Conservation (phyloP, 2,113 vertebrate species). For the Australoheros scitulus region DNA sequence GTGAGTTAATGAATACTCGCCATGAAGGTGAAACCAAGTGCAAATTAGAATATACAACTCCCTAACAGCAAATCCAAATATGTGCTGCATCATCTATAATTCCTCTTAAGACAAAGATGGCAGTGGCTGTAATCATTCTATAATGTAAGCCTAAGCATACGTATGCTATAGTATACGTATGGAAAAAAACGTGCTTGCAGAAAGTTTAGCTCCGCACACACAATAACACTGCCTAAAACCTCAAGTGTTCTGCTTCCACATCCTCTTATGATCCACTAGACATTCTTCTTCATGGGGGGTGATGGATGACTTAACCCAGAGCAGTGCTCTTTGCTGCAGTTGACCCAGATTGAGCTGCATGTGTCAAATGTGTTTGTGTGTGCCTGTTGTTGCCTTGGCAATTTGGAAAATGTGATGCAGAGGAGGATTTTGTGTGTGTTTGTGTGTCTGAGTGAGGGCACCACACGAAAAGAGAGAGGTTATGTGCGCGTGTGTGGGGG, state of each 20-base stretch:
- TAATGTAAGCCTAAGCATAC: not conserved
- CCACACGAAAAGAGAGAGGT: not conserved
- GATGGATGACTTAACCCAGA: slow-evolving; percentile 67
- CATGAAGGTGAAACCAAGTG: slow-evolving; percentile 1
- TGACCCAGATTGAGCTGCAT: slow-evolving; percentile 59
- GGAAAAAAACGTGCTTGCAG: not conserved
- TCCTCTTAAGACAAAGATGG: not conserved
- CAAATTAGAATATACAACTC: slow-evolving; percentile 18
- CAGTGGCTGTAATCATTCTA: not conserved
- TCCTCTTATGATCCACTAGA: slow-evolving; percentile 61
- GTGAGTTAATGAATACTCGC: not conserved
- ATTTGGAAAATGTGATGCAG: slow-evolving; percentile 6
- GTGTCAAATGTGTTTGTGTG: slow-evolving; percentile 19
- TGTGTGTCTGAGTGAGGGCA: not conserved
- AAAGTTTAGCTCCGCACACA: slow-evolving; percentile 16
- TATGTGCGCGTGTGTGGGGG: not conserved
- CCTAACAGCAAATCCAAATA: slow-evolving; percentile 4
- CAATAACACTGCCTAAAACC: slow-evolving; percentile 44
- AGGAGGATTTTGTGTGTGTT: not conserved
- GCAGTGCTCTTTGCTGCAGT: slow-evolving; percentile 27
- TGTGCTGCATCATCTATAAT: not conserved
- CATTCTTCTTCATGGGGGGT: slow-evolving; percentile 52
- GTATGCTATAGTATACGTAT: not conserved
- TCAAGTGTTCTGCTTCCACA: slow-evolving; percentile 56
- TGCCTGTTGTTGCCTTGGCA: slow-evolving; percentile 14